Evolutionary conservation across 2,888 invertebrate genomes (phyloP), one percentile per base, ranked within the genome.

Genomic region (Choreutis nemorana): DNA sequence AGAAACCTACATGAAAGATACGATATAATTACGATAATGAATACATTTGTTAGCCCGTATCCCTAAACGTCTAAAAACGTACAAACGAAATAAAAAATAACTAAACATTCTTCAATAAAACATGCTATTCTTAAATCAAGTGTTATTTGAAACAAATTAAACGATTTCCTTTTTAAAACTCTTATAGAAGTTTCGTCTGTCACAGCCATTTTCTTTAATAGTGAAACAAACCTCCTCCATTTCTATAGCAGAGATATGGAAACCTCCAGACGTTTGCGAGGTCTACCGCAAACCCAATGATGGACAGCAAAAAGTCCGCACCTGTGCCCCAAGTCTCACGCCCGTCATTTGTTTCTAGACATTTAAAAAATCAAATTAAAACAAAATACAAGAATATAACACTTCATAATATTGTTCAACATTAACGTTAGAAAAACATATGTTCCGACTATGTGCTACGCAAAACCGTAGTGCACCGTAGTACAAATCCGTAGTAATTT

Each of bases 201-300:
- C 7, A 10, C 23, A 15, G 9, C 13, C 6, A n/a, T n/a, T n/a
- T n/a, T n/a, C n/a, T n/a, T n/a, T n/a, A n/a, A 8, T 22, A 1
- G 7, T n/a, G 11, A 6, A 4, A 25, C 55, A 57, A 30, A 88
- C 89, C 89, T 50, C 89, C 89, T 2, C 89, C 89, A 55, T 90
- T 89, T 50, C 85, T 84, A 60, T 89, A 90, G 64, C 89, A 89
- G 21, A 89, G 81, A 55, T 89, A 89, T 22, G 89, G 89, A 61
- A 90, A 90, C 36, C 90, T 72, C 91, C 91, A 91, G n/a, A 92
- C 90, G 50, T 92, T 92, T 30, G 91, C 91, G 41, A 92, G 70
- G 60, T 91, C 91, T 18, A 91, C 91, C 1, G 91, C 91, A 48
- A 91, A 91, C 2, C 91, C 91, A 42, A 91, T 91, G 55, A 91